Evolutionary conservation across 1,140 invertebrate genomes (phyloP).

Genomic region (Bacillus rossius): DNA sequence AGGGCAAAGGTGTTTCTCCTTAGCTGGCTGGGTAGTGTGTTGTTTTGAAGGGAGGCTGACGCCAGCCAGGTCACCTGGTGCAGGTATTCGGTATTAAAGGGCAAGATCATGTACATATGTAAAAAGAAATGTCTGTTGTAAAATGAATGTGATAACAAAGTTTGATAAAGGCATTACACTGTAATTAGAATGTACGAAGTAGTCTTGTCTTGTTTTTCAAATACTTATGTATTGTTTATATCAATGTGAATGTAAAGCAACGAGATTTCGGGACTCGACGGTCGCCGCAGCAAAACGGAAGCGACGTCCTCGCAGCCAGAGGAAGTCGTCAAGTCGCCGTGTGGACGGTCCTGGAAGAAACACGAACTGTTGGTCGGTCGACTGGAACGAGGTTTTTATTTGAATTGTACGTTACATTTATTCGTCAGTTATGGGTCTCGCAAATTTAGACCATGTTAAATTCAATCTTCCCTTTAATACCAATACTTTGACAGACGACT

Average conservation of each 20-base stretch:
- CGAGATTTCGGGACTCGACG: too few relatives aligned
- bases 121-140: conserved; percentile 13
- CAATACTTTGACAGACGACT: conserved; percentile 20
- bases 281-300: too few relatives aligned
- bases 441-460: conserved; percentile 17
- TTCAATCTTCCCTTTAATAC: conserved; percentile 22
- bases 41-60: conserved; percentile 18
- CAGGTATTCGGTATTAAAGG: conserved; percentile 21
- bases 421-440: conserved; percentile 16
- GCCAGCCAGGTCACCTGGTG: conserved; percentile 9
- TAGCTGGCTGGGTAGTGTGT: conserved; percentile 13
- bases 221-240: conserved; percentile 14
- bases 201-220: conserved; percentile 11
- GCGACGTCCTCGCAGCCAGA: too few relatives aligned
- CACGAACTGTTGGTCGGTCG: background rate
- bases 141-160: conserved; percentile 20
- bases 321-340: conserved; percentile 12
- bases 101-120: conserved; percentile 18
- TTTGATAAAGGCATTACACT: conserved; percentile 15
- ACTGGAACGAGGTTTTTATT: conserved; percentile 9
- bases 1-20: conserved; percentile 20
- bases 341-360: conserved; percentile 12
- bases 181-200: conserved; percentile 14
- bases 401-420: conserved; percentile 17
- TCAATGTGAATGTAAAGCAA: background rate